phyloP scores from a whole-genome alignment of 2,888 invertebrate species.

The Harpalus rubripes region DNA sequence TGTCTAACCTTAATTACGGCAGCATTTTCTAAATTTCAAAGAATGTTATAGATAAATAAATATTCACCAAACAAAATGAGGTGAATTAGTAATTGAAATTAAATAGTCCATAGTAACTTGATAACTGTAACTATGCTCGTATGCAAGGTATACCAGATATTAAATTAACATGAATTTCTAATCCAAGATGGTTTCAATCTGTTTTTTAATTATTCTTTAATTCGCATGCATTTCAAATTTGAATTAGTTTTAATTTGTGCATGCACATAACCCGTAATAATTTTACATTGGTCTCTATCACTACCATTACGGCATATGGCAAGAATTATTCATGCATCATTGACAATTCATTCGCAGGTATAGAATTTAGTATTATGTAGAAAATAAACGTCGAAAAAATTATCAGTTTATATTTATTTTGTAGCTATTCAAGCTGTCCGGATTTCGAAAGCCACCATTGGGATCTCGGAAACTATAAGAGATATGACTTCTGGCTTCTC shows the following conservation, averaged over 20 bases:
- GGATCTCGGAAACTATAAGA: no score
- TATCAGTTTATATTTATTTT: no score
- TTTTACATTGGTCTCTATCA: no score
- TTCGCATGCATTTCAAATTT: conserved; percentile 6
- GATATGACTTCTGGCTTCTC: no score
- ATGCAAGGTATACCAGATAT: not conserved
- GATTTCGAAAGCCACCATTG: no score
- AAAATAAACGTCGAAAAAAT: no score
- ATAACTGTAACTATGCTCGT: not conserved
- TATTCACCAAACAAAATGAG: not conserved
- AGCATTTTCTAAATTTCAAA: conserved; percentile 5
- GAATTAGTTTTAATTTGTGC: not conserved
- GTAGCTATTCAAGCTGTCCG: no score
- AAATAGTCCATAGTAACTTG: not conserved
- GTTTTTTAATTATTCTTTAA: conserved; percentile 15
- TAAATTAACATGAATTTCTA: conserved; percentile 16
- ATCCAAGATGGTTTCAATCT: conserved; percentile 14
- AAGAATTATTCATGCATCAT: no score
- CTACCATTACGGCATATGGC: no score
- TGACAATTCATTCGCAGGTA: no score
- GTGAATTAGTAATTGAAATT: conserved; percentile 19
- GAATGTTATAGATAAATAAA: conserved; percentile 29
- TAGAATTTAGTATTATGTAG: no score
- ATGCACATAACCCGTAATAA: no score
- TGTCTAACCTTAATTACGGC: not conserved